Evolutionary conservation across 2,888 invertebrate genomes (phyloP).

Genomic region (Cremastinae sp.): DNA sequence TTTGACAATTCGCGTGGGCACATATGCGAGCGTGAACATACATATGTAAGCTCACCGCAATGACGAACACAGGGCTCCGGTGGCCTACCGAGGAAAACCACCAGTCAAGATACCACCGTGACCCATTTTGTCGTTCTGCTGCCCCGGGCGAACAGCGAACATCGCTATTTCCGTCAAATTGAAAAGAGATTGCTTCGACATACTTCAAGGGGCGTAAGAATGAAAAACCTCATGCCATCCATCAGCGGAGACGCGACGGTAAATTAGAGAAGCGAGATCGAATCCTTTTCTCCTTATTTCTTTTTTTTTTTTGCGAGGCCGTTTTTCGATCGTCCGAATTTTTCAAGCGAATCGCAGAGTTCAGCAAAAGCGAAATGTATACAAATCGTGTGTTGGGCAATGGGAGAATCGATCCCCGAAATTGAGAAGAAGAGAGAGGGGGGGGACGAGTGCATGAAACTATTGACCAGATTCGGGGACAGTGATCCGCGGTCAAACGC

Average conservation of each 20-base stretch:
- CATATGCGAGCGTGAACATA: background rate
- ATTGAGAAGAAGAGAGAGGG: too few species aligned
- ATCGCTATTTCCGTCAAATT: background rate
- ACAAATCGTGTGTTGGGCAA: slow-evolving; percentile 5
- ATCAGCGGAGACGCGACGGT: slow-evolving; percentile 8
- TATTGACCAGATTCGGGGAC: background rate
- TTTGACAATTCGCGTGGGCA: slow-evolving; percentile 7
- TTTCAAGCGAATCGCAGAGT: background rate
- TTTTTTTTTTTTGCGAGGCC: too few species aligned
- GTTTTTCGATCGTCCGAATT: slow-evolving; percentile 1
- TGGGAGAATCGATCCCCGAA: slow-evolving; percentile 23
- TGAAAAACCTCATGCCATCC: background rate
- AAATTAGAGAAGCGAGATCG: slow-evolving; percentile 12
- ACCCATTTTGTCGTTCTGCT: slow-evolving; percentile 5
- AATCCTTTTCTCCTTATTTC: slow-evolving; percentile 9
- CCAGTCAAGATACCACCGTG: background rate
- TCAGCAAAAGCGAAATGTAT: background rate
- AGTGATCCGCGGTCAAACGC: slow-evolving; percentile 38
- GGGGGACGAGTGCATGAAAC: slow-evolving; percentile 9
- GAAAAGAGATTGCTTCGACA: background rate
- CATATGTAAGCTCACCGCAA: too few species aligned
- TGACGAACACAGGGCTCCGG: too few species aligned
- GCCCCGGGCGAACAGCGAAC: background rate
- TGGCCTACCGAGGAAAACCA: too few species aligned
- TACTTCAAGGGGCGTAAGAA: background rate